These are phyloP conservation scores for Mongoloraphidia duomilia DNA, from an alignment of 2,888 invertebrate species.

Conservation along the genomic window DNA sequence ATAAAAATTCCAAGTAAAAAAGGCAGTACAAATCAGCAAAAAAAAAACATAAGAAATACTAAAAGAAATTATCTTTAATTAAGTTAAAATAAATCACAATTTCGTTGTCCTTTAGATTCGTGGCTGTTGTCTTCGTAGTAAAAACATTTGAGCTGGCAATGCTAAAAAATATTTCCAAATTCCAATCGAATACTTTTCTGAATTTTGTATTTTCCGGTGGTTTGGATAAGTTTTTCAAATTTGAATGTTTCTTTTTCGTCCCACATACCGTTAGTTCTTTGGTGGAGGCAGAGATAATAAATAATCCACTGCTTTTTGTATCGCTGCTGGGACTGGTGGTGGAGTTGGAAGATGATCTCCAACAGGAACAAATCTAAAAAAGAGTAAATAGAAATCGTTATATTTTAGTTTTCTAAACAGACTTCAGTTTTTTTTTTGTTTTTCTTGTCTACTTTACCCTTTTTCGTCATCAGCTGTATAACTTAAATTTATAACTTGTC, in stretches of 20 bases:
- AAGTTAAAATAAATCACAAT: too few species aligned
- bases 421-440: conserved; percentile 17
- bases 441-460: conserved; percentile 37
- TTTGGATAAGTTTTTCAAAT: too few species aligned
- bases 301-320: conserved; percentile 59
- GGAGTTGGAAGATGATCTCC: conserved; percentile 63
- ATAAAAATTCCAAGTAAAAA: too few species aligned
- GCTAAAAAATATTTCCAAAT: too few species aligned
- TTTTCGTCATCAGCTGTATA: conserved; percentile 60
- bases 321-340: conserved; percentile 60
- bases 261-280: conserved; percentile 17
- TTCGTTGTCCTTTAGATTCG: too few species aligned
- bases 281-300: conserved; percentile 45
- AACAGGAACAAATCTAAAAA: conserved; percentile 27
- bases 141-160: too few species aligned
- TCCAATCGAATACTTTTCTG: too few species aligned
- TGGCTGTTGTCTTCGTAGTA: too few species aligned
- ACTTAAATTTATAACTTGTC: conserved; percentile 49
- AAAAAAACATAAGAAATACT: too few species aligned
- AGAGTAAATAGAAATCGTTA: not conserved
- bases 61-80: too few species aligned
- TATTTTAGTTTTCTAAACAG: not conserved
- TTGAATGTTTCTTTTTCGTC: not conserved
- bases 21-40: too few species aligned
- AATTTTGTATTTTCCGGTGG: too few species aligned